Evolutionary conservation across 1,140 invertebrate species (phyloP), one percentile per base, ranked within the genome.

Genomic region (Zophobas atratus): DNA sequence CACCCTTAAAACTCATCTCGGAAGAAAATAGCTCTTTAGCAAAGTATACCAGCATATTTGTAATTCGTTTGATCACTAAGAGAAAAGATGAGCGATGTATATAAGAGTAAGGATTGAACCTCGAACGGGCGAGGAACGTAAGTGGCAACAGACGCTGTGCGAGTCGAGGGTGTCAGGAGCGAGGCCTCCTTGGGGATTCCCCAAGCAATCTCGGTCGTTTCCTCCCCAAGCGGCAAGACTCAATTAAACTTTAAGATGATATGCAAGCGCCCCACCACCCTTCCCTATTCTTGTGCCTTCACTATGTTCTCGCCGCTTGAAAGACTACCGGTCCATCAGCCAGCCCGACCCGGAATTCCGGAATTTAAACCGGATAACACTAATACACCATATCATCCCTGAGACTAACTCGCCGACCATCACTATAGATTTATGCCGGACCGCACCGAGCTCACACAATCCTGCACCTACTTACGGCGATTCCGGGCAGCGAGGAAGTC

Each of bases 181-280:
- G 77, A 77, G 81, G 77, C 20, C 77, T 86, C 85, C 80, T 82
- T 81, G 75, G 85, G 83, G 86, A 85, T 81, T 84, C 84, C 83
- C 84, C 83, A 86, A 88, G 87, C 87, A 89, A 88, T 90, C 89
- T 89, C 87, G 86, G 87, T 87, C 85, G 85, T 83, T 87, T 86
- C 85, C 85, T 85, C 88, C 86, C 88, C 77, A 84, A 87, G 87
- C 88, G 88, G 86, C 86, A 84, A 88, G 90, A 91, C 90, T 91
- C 90, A 90, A 91, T 91, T 91, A 91, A 91, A 91, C 90, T 91
- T 91, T 91, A 91, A 91, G 90, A 91, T 90, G 89, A 90, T 91
- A 91, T 91, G 90, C 90, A 89, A 85, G 87, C 83, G 86, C 84
- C 84, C 79, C 76, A 80, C 80, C 79, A 82, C 83, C 73, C 79